These are phyloP conservation scores for Diachasma alloeum DNA, from an alignment of 1,140 invertebrate species.

Conservation along the genomic window DNA sequence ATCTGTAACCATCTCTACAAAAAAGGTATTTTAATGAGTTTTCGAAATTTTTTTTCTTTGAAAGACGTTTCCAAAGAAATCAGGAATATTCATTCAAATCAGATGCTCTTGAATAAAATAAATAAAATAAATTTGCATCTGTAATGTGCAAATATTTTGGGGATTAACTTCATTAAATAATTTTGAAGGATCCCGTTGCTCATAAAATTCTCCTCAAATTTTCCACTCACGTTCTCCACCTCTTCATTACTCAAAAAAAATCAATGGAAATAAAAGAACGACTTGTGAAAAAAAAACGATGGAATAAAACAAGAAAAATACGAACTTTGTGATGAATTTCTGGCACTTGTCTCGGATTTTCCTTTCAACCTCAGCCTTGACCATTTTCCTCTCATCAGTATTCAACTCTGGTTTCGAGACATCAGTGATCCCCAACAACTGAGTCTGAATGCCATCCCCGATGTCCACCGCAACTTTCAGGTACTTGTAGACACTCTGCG, in stretches of 20 bases:
- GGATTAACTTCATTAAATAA: too few species aligned
- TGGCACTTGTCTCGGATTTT: constrained; percentile 40
- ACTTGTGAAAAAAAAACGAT: constrained; percentile 2
- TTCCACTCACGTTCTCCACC: neutral
- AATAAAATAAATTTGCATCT: too few species aligned
- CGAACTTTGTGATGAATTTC: constrained; percentile 39
- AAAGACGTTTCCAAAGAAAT: too few species aligned
- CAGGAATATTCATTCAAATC: too few species aligned
- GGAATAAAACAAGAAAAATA: constrained; percentile 14
- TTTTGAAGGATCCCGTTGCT: too few species aligned
- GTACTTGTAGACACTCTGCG: constrained; percentile 43
- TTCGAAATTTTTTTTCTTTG: too few species aligned
- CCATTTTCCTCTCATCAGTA: constrained; percentile 41
- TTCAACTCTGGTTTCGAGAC: constrained; percentile 39
- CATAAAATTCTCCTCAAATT: too few species aligned
- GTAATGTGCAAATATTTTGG: too few species aligned
- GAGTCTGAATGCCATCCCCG: constrained; percentile 35
- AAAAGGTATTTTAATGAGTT: too few species aligned
- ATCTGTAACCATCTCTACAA: too few species aligned
- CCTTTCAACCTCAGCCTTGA: constrained; percentile 42
- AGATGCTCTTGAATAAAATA: too few species aligned
- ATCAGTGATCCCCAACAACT: constrained; percentile 46
- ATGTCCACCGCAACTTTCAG: constrained; percentile 39
- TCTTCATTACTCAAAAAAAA: neutral
- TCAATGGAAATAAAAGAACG: neutral